Conservation (phyloP, 2,113 vertebrate genomes). For the Kryptolebias marmoratus region DNA sequence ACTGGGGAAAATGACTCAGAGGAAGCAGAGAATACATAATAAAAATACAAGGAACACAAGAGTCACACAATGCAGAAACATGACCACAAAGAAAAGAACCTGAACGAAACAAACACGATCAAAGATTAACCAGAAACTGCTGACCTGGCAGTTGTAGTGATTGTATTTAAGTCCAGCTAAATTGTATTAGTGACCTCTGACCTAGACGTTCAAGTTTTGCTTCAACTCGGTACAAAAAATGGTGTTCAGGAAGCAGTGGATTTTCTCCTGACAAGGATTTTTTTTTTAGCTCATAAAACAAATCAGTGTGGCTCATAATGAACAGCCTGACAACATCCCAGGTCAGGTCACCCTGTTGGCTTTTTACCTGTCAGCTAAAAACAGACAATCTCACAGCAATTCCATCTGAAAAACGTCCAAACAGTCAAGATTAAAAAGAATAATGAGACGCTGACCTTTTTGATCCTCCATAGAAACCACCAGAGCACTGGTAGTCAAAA, state of each 20-base stretch:
- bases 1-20: no score
- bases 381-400: neutral
- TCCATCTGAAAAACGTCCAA: neutral
- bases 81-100: no score
- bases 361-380: neutral
- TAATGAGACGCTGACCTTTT: conserved; percentile 4
- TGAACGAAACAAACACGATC: no score
- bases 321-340: neutral
- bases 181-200: no score
- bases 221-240: conserved; percentile 10
- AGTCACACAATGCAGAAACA: no score
- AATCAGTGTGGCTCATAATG: conserved; percentile 23
- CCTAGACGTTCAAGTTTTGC: neutral
- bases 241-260: neutral
- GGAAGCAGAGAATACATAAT: no score
- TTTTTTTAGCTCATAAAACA: conserved; percentile 13
- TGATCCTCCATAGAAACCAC: neutral
- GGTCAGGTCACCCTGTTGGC: neutral
- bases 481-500: conserved; percentile 29
- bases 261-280: conserved; percentile 1
- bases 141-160: no score
- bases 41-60: no score
- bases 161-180: no score
- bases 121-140: no score
- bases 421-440: conserved; percentile 37